A percentile compares a stretch with the other conserved stretches of the same genome.
phyloP scores from a whole-genome alignment of 2,113 vertebrate species.

The Edolisoma coerulescens region DNA sequence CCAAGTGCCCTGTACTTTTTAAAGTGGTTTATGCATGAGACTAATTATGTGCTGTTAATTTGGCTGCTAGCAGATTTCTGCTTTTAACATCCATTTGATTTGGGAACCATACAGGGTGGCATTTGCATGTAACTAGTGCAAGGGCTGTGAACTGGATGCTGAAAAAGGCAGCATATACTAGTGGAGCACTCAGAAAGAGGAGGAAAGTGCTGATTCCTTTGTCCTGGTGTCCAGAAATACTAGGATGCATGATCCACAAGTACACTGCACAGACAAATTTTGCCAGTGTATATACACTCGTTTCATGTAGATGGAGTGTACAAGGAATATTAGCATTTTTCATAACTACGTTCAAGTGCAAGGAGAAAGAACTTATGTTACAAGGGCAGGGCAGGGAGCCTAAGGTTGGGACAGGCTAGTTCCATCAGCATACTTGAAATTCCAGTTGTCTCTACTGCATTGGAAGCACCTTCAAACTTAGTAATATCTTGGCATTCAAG shows the following conservation, averaged over 20 bases:
- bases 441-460: not conserved
- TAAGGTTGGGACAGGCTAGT: not conserved
- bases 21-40: slow-evolving; percentile 71
- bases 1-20: slow-evolving; percentile 59
- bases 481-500: not conserved
- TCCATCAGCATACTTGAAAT: not conserved
- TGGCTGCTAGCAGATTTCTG: slow-evolving; percentile 69
- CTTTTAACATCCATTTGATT: slow-evolving; percentile 64
- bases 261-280: not conserved
- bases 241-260: not conserved
- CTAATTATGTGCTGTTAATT: slow-evolving; percentile 76
- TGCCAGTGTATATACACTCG: not conserved
- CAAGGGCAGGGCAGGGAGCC: not conserved
- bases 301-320: not conserved
- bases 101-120: slow-evolving; percentile 24
- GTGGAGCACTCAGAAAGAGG: not conserved
- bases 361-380: not conserved
- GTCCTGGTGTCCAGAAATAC: not conserved
- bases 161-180: not conserved
- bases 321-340: not conserved
- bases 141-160: slow-evolving; percentile 1
- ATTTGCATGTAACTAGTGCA: slow-evolving; percentile 55
- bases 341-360: not conserved
- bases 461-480: not conserved
- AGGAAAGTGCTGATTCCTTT: not conserved